Evolutionary conservation across 2,797 vertebrate species (phyloP), one percentile per base, ranked within the genome.

Genomic region (Nannoperca australis): DNA sequence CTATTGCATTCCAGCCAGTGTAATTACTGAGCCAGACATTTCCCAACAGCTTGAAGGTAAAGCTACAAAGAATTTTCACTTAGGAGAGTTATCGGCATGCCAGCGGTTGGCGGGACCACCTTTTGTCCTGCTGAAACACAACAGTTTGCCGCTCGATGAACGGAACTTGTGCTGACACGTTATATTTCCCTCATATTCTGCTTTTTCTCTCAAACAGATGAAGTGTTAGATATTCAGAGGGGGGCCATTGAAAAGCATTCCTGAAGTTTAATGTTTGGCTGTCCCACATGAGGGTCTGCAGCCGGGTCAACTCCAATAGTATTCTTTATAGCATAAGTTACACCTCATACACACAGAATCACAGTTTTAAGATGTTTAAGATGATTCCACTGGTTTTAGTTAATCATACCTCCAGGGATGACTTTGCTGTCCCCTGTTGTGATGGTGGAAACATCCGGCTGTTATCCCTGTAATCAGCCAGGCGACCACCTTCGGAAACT

Each of bases 21-120:
- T 91, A 91, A 93, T 93, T 89, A 90, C 82, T 89, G 85, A 84
- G 76, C 78, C 83, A 88, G 87, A 86, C 75, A 65, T 81, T 89
- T 85, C 78, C 78, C 82, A 85, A 82, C 80, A 82, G 85, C 79
- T 86, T 84, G 73, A 84, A 89, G 76, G 75, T 85, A 70, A 82
- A 80, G 44, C 73, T 50, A 50, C 61, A 78, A 68, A 88, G 72
- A 70, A 64, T 65, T 83, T 34, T 81, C 38, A 64, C 66, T 70
- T 53, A 69, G 36, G 73, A 65, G 82, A 81, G 73, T 69, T 81
- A 77, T 72, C 75, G 59, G 71, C 66, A 40, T 15, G n/a, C 78
- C 58, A 70, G 9, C 9, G 1, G 55, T 22, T 17, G 49, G 64
- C 47, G 38, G 45, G 75, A 82, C 69, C 69, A 78, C 66, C 75